phyloP scores from a whole-genome alignment of 2,113 vertebrate species.

The Marcusenius ussheri region DNA sequence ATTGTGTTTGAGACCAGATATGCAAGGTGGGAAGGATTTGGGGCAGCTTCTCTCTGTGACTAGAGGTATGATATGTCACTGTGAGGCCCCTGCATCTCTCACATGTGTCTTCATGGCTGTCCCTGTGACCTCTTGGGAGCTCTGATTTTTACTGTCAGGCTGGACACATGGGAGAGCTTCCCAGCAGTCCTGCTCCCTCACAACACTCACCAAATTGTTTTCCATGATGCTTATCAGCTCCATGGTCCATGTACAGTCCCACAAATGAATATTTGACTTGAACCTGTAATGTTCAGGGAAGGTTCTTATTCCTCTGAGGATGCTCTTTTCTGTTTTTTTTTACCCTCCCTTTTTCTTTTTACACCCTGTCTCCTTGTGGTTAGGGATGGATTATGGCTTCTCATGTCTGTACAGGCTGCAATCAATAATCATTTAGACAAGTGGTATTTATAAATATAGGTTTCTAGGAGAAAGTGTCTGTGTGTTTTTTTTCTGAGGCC shows the following conservation, averaged over 20 bases:
- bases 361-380: not conserved
- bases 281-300: not conserved
- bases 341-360: not conserved
- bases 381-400: not conserved
- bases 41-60: not conserved
- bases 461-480: not conserved
- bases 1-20: not conserved
- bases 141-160: not conserved
- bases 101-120: not conserved
- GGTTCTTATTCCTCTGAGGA: not conserved
- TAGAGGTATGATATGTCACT: not conserved
- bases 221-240: not conserved
- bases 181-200: not conserved
- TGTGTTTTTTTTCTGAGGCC: not conserved
- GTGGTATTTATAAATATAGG: not conserved
- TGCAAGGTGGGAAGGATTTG: not conserved
- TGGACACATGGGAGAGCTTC: not conserved
- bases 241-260: not conserved
- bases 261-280: not conserved
- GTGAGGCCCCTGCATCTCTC: not conserved
- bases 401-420: not conserved
- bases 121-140: not conserved
- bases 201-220: not conserved
- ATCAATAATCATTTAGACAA: constrained; percentile 10
- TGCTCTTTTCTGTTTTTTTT: not conserved